These are phyloP conservation scores for Monodelphis domestica DNA, from an alignment of 2,797 vertebrate genomes.

Conservation along the genomic window DNA sequence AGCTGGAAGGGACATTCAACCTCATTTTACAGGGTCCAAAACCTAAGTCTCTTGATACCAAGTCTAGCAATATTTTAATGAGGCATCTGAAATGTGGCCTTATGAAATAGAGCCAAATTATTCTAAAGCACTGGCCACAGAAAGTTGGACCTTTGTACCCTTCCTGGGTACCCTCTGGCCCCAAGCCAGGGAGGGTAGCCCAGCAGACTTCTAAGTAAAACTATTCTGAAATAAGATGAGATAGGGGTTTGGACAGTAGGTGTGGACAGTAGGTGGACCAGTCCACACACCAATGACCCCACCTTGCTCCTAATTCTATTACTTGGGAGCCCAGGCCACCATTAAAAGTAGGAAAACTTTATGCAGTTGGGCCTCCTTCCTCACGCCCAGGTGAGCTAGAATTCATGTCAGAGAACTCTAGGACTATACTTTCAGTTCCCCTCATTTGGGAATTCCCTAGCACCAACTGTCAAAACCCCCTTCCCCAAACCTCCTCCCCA, in stretches of 20 bases:
- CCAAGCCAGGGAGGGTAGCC: background rate
- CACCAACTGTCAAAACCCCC: background rate
- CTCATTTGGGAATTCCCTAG: background rate
- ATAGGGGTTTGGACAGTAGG: background rate
- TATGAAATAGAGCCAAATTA: background rate
- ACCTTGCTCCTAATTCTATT: background rate
- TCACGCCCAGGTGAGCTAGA: background rate
- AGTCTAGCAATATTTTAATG: background rate
- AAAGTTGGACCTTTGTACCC: background rate
- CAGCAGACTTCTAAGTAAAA: background rate
- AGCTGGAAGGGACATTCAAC: background rate
- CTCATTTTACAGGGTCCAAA: background rate
- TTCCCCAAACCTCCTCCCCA: background rate
- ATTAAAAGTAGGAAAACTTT: background rate
- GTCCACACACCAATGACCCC: background rate
- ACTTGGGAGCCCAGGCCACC: background rate
- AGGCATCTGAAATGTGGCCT: background rate
- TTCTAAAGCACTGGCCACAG: background rate
- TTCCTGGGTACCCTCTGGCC: too few relatives aligned
- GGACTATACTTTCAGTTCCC: background rate
- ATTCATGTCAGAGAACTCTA: background rate
- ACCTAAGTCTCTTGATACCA: background rate
- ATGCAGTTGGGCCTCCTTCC: background rate
- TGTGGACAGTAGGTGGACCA: background rate
- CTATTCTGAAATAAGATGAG: background rate